Conservation (phyloP, 2,113 vertebrate species). For the Ochotona curzoniae region DNA sequence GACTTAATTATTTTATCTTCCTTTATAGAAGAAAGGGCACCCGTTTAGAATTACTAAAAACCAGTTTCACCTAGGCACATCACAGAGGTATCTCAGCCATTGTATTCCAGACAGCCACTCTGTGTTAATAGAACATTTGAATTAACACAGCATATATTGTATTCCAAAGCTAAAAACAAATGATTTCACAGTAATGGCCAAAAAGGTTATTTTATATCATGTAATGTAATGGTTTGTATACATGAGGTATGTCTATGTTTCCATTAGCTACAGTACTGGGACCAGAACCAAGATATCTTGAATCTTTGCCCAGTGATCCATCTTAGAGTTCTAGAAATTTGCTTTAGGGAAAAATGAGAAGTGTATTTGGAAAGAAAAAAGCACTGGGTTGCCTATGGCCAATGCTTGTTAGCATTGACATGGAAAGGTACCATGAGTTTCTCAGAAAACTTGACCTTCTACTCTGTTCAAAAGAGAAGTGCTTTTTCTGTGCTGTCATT, state of each 20-base stretch:
- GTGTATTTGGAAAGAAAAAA: neutral
- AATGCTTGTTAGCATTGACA: neutral
- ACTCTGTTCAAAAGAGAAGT: neutral
- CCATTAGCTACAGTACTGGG: neutral
- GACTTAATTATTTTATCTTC: slow-evolving; percentile 45
- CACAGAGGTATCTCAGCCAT: neutral
- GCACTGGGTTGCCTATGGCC: neutral
- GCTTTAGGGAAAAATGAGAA: neutral
- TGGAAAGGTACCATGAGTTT: neutral
- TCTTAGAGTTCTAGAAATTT: slow-evolving; percentile 1
- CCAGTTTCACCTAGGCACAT: neutral
- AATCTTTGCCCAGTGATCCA: neutral
- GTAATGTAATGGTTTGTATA: neutral
- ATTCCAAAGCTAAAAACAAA: slow-evolving; percentile 9
- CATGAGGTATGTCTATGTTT: neutral
- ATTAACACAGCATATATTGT: neutral
- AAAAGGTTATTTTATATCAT: neutral
- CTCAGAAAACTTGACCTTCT: neutral
- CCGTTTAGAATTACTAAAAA: slow-evolving; percentile 21
- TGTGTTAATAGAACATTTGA: neutral
- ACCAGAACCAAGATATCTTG: neutral
- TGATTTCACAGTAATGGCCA: neutral
- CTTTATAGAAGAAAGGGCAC: neutral
- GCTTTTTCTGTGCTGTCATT: neutral
- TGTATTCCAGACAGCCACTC: neutral